Percentiles rank a stretch among this genome's conserved stretches.
Conservation (phyloP, 2,797 vertebrate species). For the Urocyon cinereoargenteus region DNA sequence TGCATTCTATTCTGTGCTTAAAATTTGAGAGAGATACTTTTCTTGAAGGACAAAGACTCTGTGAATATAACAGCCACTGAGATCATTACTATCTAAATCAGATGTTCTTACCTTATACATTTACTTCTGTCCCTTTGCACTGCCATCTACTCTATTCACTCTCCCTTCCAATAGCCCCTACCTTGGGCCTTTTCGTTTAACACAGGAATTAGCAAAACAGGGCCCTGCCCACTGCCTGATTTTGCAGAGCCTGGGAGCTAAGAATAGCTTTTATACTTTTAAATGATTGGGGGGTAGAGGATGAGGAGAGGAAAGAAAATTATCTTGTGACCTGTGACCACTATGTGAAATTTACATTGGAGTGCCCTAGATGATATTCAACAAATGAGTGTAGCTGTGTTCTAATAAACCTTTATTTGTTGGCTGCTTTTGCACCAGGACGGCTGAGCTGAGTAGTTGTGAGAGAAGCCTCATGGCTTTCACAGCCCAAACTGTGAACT, state of each 20-base stretch:
- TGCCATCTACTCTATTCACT: fast-evolving
- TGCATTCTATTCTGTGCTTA: neutral
- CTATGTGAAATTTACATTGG: neutral
- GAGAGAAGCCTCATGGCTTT: neutral
- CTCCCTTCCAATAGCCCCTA: fast-evolving
- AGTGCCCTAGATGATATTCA: neutral
- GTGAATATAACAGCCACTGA: too few species aligned
- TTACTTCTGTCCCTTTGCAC: neutral
- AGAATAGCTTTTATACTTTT: conserved; percentile 3
- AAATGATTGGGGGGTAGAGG: neutral
- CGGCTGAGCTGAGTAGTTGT: neutral
- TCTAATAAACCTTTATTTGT: neutral
- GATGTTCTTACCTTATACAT: neutral
- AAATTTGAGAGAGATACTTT: neutral
- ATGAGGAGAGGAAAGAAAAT: neutral
- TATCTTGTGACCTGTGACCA: conserved; percentile 8
- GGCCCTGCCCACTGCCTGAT: neutral
- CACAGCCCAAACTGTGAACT: too few species aligned
- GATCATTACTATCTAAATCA: neutral
- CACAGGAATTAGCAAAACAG: neutral
- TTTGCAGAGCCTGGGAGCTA: neutral
- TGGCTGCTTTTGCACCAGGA: neutral
- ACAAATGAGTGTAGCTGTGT: fast-evolving
- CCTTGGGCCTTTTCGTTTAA: neutral
- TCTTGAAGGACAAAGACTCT: neutral